Percentiles rank a stretch among this genome's conserved stretches.
Evolutionary conservation across 2,113 vertebrate genomes (phyloP).

Genomic region (Puffinus mauretanicus): DNA sequence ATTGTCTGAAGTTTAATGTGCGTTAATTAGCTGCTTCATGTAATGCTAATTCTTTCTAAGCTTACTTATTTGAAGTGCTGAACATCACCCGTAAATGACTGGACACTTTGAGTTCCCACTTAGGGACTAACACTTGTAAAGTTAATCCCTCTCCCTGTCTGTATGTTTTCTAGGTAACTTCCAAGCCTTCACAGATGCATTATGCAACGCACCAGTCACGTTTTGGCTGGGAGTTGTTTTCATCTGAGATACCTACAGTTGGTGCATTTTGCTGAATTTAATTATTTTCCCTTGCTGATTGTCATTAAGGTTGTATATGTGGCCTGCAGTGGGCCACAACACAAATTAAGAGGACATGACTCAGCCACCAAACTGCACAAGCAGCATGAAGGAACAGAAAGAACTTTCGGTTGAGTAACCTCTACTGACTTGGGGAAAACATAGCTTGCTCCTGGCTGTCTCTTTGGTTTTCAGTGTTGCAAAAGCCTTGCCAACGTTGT

Average conservation of each 20-base stretch:
- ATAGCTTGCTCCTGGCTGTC: not conserved
- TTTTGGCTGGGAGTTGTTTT: not conserved
- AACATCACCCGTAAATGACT: not conserved
- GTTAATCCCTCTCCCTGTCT: not conserved
- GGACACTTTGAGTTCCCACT: not conserved
- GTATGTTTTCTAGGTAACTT: not conserved
- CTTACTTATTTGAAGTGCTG: not conserved
- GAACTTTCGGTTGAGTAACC: not conserved
- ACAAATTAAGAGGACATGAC: not conserved
- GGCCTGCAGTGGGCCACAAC: not conserved
- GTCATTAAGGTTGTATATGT: not conserved
- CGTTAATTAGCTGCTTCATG: not conserved
- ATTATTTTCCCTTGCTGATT: not conserved
- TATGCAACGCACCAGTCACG: fast-evolving
- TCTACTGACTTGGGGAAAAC: not conserved
- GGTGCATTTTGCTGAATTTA: not conserved
- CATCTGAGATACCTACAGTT: not conserved
- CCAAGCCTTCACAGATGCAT: not conserved
- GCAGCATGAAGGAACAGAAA: not conserved
- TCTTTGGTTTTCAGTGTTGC: not conserved
- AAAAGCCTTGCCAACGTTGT: not conserved
- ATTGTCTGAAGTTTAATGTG: not conserved
- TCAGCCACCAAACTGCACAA: not conserved
- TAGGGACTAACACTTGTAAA: not conserved
- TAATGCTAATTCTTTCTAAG: not conserved